A percentile compares a stretch with the other conserved stretches of the same genome.
These are phyloP conservation scores for Myotis daubentonii DNA, from an alignment of 2,797 vertebrate species.

Conservation along the genomic window DNA sequence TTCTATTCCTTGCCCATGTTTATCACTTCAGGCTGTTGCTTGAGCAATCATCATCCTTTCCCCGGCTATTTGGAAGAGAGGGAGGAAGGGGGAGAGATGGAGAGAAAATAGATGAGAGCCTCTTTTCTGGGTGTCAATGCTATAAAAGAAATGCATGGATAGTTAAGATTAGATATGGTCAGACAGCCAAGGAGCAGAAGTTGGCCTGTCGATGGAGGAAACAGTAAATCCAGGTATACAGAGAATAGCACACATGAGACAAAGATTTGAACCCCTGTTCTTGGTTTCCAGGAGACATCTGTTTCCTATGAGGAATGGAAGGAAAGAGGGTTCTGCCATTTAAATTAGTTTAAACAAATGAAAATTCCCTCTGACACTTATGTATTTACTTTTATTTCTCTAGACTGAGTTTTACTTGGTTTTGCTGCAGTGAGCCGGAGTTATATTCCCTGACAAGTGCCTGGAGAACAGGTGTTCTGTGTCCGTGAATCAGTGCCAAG, in stretches of 20 bases:
- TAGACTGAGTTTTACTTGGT: slow-evolving; percentile 18
- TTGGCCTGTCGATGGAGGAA: background rate
- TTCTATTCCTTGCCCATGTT: background rate
- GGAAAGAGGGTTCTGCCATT: background rate
- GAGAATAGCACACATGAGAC: background rate
- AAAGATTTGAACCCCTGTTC: background rate
- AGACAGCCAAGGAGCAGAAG: background rate
- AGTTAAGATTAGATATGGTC: background rate
- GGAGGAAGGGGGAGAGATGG: too few species aligned
- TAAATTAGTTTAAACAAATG: background rate
- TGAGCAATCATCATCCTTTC: background rate
- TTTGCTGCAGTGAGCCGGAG: background rate
- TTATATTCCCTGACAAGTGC: background rate
- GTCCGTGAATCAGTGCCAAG: background rate
- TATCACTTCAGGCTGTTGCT: background rate
- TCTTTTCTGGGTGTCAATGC: background rate
- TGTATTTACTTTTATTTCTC: background rate
- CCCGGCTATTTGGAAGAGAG: background rate
- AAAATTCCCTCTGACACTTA: background rate
- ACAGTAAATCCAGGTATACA: background rate
- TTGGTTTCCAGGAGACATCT: background rate
- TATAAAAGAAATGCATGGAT: background rate
- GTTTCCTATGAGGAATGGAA: background rate
- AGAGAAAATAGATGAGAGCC: background rate
- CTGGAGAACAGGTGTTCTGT: background rate